These are phyloP conservation scores for Heliconius hewitsoni DNA, from an alignment of 1,140 invertebrate species.

Conservation along the genomic window DNA sequence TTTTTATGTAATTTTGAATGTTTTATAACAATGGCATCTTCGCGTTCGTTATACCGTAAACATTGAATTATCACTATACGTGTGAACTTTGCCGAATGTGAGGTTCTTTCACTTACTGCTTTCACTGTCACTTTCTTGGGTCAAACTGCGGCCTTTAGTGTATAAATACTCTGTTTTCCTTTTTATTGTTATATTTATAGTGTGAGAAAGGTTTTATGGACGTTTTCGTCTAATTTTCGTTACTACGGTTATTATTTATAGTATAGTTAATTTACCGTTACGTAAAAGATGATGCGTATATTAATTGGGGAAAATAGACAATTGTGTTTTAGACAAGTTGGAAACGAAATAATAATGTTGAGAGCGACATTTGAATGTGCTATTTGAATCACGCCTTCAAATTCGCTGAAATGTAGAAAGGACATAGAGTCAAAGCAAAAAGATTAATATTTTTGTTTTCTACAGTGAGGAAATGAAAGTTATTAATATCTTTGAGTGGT, in stretches of 20 bases:
- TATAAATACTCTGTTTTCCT: constrained; percentile 45
- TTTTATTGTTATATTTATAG: constrained; percentile 29
- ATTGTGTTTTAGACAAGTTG: not conserved
- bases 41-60: constrained; percentile 53
- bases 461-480: too few species aligned
- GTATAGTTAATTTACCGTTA: not conserved
- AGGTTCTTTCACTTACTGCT: constrained; percentile 55
- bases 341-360: not conserved
- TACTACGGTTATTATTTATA: not conserved
- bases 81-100: constrained; percentile 62
- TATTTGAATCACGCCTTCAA: too few species aligned
- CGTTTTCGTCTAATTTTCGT: not conserved
- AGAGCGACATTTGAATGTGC: too few species aligned
- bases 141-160: constrained; percentile 32
- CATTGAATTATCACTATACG: constrained; percentile 55
- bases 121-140: constrained; percentile 62
- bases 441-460: too few species aligned
- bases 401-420: too few species aligned
- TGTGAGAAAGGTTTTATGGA: not conserved
- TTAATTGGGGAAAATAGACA: not conserved
- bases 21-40: constrained; percentile 49
- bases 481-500: too few species aligned
- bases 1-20: constrained; percentile 43
- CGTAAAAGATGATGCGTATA: not conserved
- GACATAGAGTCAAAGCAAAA: too few species aligned